Evolutionary conservation across 2,888 invertebrate genomes (phyloP), one percentile per base, ranked within the genome.

Genomic region (Aphidius colemani): DNA sequence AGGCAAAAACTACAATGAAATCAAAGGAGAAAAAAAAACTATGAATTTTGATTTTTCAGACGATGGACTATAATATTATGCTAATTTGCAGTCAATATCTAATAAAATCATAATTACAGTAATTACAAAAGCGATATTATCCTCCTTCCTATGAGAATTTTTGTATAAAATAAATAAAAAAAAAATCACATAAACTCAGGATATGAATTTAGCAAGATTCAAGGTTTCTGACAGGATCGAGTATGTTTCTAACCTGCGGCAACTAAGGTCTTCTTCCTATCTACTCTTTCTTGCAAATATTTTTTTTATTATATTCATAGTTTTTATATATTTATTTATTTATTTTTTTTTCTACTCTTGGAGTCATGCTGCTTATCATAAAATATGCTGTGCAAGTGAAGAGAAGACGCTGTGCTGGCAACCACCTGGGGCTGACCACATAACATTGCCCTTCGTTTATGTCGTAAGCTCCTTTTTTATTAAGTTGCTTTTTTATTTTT

Each of bases 81-180:
- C 77, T 80, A 81, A 81, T 81, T 72, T 74, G 78, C 76, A 77
- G 78, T 80, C 81, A 81, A 81, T 81, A 80, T 79, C 79, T 81
- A 80, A 81, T 81, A 81, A 77, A 77, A 81, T 79, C 30, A 80
- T 82, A 81, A 82, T 82, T 78, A 80, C 77, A 77, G 80, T 82
- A 79, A 81, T 82, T 81, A 82, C 74, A 75, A 71, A 64, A 63
- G n/a, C 62, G 65, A 66, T 72, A 73, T 74, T 73, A 70, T 72
- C 72, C 68, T 71, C 72, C 59, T 39, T 57, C 46, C 46, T 43
- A 30, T 45, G 45, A n/a, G 53, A 53, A 41, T 30, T 30, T 30
- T 30, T 30, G 5, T 30, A 30, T 30, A 30, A 30, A 30, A 30
- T 5, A 30, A 30, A 30, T 40, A 4, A 11, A 30, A 41, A 55